Evolutionary conservation across 2,888 invertebrate species (phyloP).

Genomic region (Caenorhabditis afra): DNA sequence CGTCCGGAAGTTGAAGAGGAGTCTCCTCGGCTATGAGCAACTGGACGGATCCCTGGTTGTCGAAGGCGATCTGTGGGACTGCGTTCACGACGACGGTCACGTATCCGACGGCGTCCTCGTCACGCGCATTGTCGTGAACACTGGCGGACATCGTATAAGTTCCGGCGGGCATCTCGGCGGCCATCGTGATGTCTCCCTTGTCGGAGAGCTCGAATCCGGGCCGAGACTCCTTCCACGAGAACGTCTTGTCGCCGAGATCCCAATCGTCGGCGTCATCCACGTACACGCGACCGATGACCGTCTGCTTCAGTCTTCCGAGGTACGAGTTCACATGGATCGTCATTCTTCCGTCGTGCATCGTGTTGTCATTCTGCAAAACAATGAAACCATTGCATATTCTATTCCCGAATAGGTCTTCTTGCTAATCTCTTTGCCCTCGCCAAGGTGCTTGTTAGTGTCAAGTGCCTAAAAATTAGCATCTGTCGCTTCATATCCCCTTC

Average conservation of each 20-base stretch:
- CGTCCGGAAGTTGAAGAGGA: slow-evolving; percentile 66
- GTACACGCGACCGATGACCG: slow-evolving; percentile 94
- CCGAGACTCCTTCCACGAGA: slow-evolving; percentile 86
- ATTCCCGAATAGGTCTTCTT: slow-evolving; percentile 1
- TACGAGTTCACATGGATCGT: slow-evolving; percentile 97
- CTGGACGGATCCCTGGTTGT: slow-evolving; percentile 72
- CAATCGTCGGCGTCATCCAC: slow-evolving; percentile 98
- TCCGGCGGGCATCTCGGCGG: slow-evolving; percentile 92
- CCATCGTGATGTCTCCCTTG: slow-evolving; percentile 87
- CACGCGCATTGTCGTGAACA: slow-evolving; percentile 86
- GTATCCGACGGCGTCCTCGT: slow-evolving; percentile 96
- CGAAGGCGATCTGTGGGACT: slow-evolving; percentile 86
- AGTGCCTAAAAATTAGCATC: slow-evolving; percentile 18
- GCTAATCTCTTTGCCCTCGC: slow-evolving; percentile 1
- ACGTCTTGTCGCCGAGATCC: slow-evolving; percentile 97
- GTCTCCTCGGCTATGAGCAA: slow-evolving; percentile 70
- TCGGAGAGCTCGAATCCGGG: slow-evolving; percentile 84
- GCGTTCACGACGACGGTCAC: slow-evolving; percentile 94
- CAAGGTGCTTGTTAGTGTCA: neutral
- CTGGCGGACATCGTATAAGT: slow-evolving; percentile 84
- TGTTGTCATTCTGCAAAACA: slow-evolving; percentile 88
- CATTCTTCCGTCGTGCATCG: slow-evolving; percentile 97
- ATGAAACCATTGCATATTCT: neutral
- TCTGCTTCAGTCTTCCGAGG: slow-evolving; percentile 90
- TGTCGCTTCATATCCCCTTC: neutral